Conservation (phyloP, 2,113 vertebrate genomes). For the Morone saxatilis region DNA sequence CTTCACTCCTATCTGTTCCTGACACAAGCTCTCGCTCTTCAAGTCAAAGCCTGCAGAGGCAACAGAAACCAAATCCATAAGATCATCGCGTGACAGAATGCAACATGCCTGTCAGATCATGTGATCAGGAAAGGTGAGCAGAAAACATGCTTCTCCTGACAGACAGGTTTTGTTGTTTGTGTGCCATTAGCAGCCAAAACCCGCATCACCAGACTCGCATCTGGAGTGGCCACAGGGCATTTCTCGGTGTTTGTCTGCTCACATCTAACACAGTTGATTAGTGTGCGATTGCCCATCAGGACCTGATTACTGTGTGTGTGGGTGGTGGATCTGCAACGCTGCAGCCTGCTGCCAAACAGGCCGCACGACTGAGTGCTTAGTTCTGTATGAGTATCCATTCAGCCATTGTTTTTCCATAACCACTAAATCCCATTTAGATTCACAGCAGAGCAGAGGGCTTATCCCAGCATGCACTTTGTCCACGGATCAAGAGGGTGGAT, state of each 20-base stretch:
- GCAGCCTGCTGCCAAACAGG: slow-evolving; percentile 1
- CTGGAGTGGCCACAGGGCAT: slow-evolving; percentile 26
- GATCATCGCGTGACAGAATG: slow-evolving; percentile 36
- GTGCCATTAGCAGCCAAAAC: background rate
- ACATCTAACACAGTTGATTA: slow-evolving; percentile 18
- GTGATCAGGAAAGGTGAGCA: slow-evolving; percentile 50
- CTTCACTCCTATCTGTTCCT: background rate
- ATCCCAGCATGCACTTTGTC: slow-evolving; percentile 23
- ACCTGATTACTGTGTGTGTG: slow-evolving; percentile 35
- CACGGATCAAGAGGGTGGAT: background rate
- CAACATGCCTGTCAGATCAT: slow-evolving; percentile 46
- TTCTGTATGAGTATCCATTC: background rate
- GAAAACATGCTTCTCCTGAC: slow-evolving; percentile 48
- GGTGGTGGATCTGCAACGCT: background rate
- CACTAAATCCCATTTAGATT: slow-evolving; percentile 20
- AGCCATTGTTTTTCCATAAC: slow-evolving; percentile 12
- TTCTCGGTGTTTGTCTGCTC: slow-evolving; percentile 8
- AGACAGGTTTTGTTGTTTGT: slow-evolving; percentile 29
- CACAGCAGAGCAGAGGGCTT: background rate
- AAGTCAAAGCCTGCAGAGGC: slow-evolving; percentile 56
- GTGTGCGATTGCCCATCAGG: slow-evolving; percentile 40
- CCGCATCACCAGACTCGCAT: slow-evolving; percentile 3
- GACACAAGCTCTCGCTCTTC: slow-evolving; percentile 5
- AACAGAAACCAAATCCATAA: slow-evolving; percentile 4
- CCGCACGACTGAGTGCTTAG: background rate